Evolutionary conservation across 2,797 vertebrate genomes (phyloP).

Genomic region (Tamandua tetradactyla): DNA sequence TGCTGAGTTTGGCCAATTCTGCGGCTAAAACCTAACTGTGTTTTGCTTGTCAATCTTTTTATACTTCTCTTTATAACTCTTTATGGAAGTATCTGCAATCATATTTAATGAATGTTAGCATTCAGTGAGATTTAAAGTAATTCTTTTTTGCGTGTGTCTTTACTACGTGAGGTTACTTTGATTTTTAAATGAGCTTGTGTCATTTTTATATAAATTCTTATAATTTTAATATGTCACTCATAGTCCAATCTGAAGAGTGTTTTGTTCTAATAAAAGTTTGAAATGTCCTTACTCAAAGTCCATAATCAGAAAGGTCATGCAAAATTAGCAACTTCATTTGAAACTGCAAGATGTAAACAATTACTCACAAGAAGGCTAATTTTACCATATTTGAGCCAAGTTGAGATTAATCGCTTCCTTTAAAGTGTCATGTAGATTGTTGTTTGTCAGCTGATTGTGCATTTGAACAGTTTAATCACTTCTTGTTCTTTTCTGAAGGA

Average conservation of each 20-base stretch:
- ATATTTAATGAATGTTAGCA: not conserved
- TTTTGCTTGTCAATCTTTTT: not conserved
- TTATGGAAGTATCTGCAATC: not conserved
- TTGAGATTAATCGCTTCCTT: not conserved
- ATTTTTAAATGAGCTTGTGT: not conserved
- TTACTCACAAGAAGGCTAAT: constrained; percentile 18
- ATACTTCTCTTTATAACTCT: not conserved
- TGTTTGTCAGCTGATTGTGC: not conserved
- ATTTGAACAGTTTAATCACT: not conserved
- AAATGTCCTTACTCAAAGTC: not conserved
- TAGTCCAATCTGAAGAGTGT: not conserved
- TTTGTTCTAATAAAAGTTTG: constrained; percentile 21
- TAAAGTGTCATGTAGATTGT: not conserved
- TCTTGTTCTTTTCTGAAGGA: not conserved
- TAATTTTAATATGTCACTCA: constrained; percentile 3
- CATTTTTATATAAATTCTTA: not conserved
- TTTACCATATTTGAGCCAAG: not conserved
- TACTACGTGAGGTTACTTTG: not conserved
- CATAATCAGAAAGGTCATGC: constrained; percentile 27
- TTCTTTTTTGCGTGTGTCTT: not conserved
- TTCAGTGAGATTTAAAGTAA: not conserved
- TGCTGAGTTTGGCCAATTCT: not conserved
- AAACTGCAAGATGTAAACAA: constrained; percentile 23
- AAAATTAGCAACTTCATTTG: constrained; percentile 15
- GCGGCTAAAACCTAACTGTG: not conserved